Base-by-base conservation (phyloP, 2,888 invertebrate species). In the Athalia cordata region DNA sequence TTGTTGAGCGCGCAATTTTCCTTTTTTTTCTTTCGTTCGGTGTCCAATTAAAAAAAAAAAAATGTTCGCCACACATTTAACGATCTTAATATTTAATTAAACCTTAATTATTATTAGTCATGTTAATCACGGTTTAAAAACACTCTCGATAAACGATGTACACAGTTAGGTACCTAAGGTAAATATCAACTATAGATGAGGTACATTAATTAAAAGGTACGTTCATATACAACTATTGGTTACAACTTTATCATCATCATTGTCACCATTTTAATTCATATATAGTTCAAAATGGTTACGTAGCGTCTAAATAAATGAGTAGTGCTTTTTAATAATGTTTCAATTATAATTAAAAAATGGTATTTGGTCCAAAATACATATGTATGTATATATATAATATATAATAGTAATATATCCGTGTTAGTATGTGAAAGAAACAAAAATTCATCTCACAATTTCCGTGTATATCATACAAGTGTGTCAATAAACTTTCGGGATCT, bases 281-380 rank as follows among this genome's bases (percentile, higher is more conserved):
- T 67, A 52, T 65, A 8, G 29, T 29, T 29, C 29, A 29, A 29
- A 29, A 29, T 29, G 29, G 29, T 29, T 29, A 29, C 29, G 29
- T 29, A 29, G n/a, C n/a, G 55, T 4, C 55, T 55, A 55, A 55
- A 11, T 8, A 55, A 11, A 55, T 55, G 3, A 55, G 8, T 55
- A 8, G 3, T 4, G n/a, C n/a, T 55, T 55, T 55, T 55, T 55
- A 52, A 11, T 52, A 55, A 55, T 55, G 9, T 29, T 67, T 6
- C 50, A 47, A 15, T 49, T 52, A 50, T 64, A 52, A 57, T 5
- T 50, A 66, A 65, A 66, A 77, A 79, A 76, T 50, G 79, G 80
- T 79, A 81, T 86, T 87, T 87, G 87, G 86, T 87, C 87, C 86
- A 81, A 85, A 77, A 66, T 75, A 49, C 77, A 64, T 78, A 78